These are phyloP conservation scores for Drosophila recens DNA, from an alignment of 2,888 invertebrate genomes.

Conservation along the genomic window DNA sequence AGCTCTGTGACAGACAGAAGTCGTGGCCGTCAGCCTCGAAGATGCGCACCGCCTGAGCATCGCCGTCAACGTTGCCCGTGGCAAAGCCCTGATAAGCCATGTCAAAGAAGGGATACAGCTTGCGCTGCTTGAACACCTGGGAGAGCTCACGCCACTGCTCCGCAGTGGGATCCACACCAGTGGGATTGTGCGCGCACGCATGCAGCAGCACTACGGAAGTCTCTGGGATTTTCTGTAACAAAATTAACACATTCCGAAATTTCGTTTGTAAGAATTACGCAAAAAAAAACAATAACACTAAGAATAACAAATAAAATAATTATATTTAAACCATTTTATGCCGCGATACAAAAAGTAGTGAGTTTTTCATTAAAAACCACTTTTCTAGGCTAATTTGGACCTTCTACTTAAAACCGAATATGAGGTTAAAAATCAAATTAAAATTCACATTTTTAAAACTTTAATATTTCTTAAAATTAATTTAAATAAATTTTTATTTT, in stretches of 20 bases:
- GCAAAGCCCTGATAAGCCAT: slow-evolving; percentile 99
- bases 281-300: too few relatives aligned
- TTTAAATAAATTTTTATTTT: too few relatives aligned
- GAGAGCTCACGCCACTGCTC: slow-evolving; percentile 97
- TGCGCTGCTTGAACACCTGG: slow-evolving; percentile 91
- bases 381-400: too few relatives aligned
- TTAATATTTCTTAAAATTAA: too few relatives aligned
- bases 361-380: too few relatives aligned
- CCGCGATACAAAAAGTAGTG: too few relatives aligned
- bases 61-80: slow-evolving; percentile 93
- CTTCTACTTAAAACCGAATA: too few relatives aligned
- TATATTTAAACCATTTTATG: too few relatives aligned
- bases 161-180: slow-evolving; percentile 95
- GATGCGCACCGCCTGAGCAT: slow-evolving; percentile 94
- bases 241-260: background rate
- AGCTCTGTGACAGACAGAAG: slow-evolving; percentile 95
- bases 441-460: too few relatives aligned
- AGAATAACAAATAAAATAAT: too few relatives aligned
- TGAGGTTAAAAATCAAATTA: too few relatives aligned
- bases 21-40: slow-evolving; percentile 96
- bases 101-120: slow-evolving; percentile 97
- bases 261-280: background rate
- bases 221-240: slow-evolving; percentile 93
- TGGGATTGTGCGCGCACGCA: slow-evolving; percentile 99
- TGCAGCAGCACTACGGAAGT: slow-evolving; percentile 95